Evolutionary conservation across 1,140 invertebrate species (phyloP), one percentile per base, ranked within the genome.

Genomic region (Brevipalpus yothersi): DNA sequence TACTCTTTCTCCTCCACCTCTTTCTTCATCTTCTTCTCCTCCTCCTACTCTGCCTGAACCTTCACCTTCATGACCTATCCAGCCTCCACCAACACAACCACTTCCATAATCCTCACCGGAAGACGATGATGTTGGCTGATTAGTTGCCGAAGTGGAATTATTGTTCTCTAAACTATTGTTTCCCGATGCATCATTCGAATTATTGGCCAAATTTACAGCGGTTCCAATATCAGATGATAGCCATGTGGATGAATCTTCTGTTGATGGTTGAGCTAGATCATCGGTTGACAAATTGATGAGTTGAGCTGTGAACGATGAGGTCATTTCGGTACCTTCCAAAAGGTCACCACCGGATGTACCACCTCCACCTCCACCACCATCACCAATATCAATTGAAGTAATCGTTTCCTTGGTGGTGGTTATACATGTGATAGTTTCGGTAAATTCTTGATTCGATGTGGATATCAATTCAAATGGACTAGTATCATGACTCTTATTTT

Each of bases 231-330:
- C 62, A 10, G 58, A 62, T 23, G 65, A 62, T 15, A 60, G 60
- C 64, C 64, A 65, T 47, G 64, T 65, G 1, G 58, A 60, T 19
- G 65, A 64, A 56, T 60, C 64, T 56, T 66, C 65, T 19, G 65
- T 51, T 54, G 64, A 65, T 19, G 58, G 60, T 58, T 60, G 61
- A 47, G 64, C 65, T 19, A 4, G 5, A 8, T 60, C 59, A 60
- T 60, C 53, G 8, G 49, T 51, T 51, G 43, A 15, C 43, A 19
- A 19, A 19, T 10, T 51, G n/a, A 19, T 51, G 49, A 19, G n/a
- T 9, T n/a, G 10, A 10, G 49, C 21, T 19, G n/a, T 19, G 13
- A 51, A 13, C 17, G 49, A n/a, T 17, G n/a, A n/a, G 12, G n/a
- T 51, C n/a, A 10, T 51, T 17, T n/a, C 49, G n/a, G 49, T n/a